phyloP scores from a whole-genome alignment of 2,888 invertebrate species.

The Zhuqinia jingwanae region DNA sequence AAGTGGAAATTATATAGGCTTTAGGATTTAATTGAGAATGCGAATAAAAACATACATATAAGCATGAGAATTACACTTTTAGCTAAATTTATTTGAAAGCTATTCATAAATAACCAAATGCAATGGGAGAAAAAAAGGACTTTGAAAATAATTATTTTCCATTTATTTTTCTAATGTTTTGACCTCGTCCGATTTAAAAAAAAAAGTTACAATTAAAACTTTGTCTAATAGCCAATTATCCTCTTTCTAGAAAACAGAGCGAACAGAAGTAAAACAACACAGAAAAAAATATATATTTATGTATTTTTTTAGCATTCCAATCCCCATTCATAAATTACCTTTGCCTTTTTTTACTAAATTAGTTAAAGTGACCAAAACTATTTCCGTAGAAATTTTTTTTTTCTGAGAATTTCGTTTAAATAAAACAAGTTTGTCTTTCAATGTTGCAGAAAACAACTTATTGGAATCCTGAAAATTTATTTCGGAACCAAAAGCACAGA shows the following conservation, averaged over 20 bases:
- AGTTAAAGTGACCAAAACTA: slow-evolving; percentile 24
- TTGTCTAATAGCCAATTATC: not conserved
- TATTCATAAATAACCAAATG: slow-evolving; percentile 37
- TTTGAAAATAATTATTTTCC: not conserved
- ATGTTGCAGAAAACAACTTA: too few relatives aligned
- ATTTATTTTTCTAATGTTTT: slow-evolving; percentile 25
- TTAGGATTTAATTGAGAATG: slow-evolving; percentile 39
- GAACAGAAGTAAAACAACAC: not conserved
- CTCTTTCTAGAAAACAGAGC: not conserved
- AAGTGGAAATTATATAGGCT: not conserved
- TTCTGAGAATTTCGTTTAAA: not conserved
- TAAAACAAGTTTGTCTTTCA: too few relatives aligned
- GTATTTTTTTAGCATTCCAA: slow-evolving; percentile 1
- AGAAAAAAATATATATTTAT: not conserved
- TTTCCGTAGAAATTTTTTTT: not conserved
- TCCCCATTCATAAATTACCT: not conserved
- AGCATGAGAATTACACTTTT: slow-evolving; percentile 19
- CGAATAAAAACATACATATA: slow-evolving; percentile 33
- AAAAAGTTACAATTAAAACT: not conserved
- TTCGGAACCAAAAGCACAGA: too few relatives aligned
- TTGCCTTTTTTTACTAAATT: not conserved
- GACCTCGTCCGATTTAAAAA: slow-evolving; percentile 32
- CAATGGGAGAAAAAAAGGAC: slow-evolving; percentile 1
- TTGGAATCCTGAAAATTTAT: not conserved
- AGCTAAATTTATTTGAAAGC: slow-evolving; percentile 32